phyloP scores from a whole-genome alignment of 2,797 vertebrate genomes.

The Novumbra hubbsi region DNA sequence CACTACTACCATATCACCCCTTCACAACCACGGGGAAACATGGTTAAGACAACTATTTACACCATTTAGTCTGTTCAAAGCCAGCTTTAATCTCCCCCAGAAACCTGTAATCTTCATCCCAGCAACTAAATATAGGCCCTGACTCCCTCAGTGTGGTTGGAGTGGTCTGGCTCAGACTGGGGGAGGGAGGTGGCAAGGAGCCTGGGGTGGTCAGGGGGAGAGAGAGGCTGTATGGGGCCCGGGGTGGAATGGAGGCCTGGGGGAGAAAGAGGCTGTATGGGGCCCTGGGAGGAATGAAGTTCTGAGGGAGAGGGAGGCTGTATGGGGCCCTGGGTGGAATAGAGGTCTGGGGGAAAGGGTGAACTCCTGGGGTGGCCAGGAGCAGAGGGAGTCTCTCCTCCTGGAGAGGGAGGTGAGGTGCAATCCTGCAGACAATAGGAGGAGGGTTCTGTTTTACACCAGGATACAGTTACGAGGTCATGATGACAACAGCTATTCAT shows the following conservation, averaged over 20 bases:
- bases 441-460: no score
- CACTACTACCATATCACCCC: background rate
- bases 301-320: background rate
- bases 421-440: background rate
- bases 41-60: constrained; percentile 9
- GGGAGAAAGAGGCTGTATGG: constrained; percentile 3
- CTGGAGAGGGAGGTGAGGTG: background rate
- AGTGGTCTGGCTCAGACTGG: background rate
- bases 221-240: background rate
- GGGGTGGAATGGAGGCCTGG: background rate
- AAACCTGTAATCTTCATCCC: constrained; percentile 1
- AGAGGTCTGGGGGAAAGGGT: no score
- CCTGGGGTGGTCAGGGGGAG: background rate
- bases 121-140: constrained; percentile 29
- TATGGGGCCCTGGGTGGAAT: background rate
- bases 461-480: background rate
- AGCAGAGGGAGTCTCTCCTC: background rate
- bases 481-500: no score
- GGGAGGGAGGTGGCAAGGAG: no score
- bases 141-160: background rate
- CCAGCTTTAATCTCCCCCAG: constrained; percentile 5
- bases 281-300: background rate
- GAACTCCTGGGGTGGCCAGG: background rate
- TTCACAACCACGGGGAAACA: background rate
- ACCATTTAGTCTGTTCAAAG: constrained; percentile 22